Conservation (phyloP, 2,797 vertebrate genomes). For the Dipus sagitta region DNA sequence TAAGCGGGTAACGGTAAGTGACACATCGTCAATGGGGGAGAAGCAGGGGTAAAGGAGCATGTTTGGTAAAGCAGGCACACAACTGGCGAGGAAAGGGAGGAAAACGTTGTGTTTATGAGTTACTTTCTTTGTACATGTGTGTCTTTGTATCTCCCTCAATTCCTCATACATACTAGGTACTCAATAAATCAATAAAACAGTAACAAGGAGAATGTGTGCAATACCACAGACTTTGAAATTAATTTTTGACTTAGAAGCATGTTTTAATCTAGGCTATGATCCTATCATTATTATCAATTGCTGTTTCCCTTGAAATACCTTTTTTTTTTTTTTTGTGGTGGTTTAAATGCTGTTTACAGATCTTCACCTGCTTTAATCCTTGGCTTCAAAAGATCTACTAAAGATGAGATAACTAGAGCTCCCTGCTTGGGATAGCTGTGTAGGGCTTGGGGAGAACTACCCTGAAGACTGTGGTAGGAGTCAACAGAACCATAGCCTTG, state of each 20-base stretch:
- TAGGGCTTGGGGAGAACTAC: neutral
- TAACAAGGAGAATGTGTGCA: conserved; percentile 39
- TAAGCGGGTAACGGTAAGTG: neutral
- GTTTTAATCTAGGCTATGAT: conserved; percentile 43
- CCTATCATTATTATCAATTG: conserved; percentile 12
- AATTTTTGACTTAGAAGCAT: conserved; percentile 39
- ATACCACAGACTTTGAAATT: conserved; percentile 29
- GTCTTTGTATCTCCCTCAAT: neutral
- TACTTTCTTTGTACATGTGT: neutral
- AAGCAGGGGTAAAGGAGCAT: neutral
- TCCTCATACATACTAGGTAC: neutral
- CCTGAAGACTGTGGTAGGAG: neutral
- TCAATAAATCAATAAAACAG: conserved; percentile 34
- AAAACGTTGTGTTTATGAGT: neutral
- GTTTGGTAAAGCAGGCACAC: neutral
- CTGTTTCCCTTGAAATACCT: conserved; percentile 14
- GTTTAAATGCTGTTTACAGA: conserved; percentile 6
- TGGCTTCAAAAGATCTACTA: conserved; percentile 45
- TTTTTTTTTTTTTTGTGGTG: neutral
- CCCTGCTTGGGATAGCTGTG: neutral
- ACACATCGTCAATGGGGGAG: neutral
- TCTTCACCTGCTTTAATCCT: conserved; percentile 23
- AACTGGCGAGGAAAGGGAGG: neutral
- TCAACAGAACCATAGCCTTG: neutral
- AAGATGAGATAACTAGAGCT: conserved; percentile 13